These are phyloP conservation scores for Leptocoma aspasia DNA, from an alignment of 2,113 vertebrate species.

Conservation along the genomic window DNA sequence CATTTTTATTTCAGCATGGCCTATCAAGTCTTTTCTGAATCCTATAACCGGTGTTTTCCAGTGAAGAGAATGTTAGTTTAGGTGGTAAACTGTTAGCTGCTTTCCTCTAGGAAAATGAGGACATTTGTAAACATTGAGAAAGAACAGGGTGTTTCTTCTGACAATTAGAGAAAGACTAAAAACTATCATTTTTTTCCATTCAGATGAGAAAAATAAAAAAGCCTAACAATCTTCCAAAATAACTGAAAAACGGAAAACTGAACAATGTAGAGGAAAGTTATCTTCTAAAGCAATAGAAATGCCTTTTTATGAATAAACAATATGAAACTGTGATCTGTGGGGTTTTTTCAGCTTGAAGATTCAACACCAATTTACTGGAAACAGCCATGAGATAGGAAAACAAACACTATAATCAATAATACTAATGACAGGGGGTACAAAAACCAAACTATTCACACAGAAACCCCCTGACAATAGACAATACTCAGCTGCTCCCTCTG, in stretches of 20 bases:
- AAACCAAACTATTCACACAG: fast-evolving
- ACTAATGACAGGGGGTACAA: neutral
- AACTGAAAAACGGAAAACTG: neutral
- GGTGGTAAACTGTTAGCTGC: neutral
- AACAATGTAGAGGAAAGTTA: neutral
- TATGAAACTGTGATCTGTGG: neutral
- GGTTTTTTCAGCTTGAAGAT: neutral
- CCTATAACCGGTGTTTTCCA: neutral
- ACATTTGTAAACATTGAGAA: neutral
- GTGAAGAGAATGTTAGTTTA: neutral
- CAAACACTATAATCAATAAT: neutral
- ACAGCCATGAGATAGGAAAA: neutral
- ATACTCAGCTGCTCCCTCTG: neutral
- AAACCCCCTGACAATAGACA: neutral
- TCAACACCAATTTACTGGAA: neutral
- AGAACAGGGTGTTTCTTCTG: neutral
- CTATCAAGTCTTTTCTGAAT: neutral
- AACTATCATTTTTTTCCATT: neutral
- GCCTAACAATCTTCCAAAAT: neutral
- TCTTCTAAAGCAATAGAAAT: neutral
- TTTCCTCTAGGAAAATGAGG: neutral
- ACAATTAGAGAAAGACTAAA: neutral
- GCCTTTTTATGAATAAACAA: neutral
- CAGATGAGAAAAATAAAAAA: neutral
- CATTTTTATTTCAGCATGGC: neutral